phyloP scores from a whole-genome alignment of 2,113 vertebrate species.

The Gallinago paraguaiae region DNA sequence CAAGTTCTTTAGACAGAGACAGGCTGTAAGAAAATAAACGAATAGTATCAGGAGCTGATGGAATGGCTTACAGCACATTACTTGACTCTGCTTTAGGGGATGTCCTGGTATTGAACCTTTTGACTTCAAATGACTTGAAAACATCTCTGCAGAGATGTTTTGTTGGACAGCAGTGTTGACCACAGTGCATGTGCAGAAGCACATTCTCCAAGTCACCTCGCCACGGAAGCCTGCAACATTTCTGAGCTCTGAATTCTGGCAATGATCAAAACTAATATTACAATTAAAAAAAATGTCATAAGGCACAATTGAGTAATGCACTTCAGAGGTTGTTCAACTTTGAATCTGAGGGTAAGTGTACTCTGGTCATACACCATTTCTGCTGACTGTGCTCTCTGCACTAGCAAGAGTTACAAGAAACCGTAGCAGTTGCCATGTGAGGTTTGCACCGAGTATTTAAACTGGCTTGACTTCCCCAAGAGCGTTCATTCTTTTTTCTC shows the following conservation, averaged over 20 bases:
- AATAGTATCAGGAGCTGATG: background rate
- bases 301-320: background rate
- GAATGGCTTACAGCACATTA: background rate
- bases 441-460: background rate
- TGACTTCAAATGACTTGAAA: background rate
- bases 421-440: background rate
- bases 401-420: background rate
- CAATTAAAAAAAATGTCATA: background rate
- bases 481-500: background rate
- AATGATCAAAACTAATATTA: background rate
- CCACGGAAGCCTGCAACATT: background rate
- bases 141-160: background rate
- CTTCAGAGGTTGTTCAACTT: background rate
- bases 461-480: background rate
- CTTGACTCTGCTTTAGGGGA: background rate
- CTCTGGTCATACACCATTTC: background rate
- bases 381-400: conserved; percentile 11
- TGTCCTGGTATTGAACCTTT: background rate
- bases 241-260: background rate
- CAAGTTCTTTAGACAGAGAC: background rate
- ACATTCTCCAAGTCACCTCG: background rate
- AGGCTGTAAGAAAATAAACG: background rate
- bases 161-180: background rate
- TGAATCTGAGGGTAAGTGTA: background rate
- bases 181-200: background rate